Evolutionary conservation across 2,888 invertebrate genomes (phyloP).

Genomic region (Ophion obscuratus): DNA sequence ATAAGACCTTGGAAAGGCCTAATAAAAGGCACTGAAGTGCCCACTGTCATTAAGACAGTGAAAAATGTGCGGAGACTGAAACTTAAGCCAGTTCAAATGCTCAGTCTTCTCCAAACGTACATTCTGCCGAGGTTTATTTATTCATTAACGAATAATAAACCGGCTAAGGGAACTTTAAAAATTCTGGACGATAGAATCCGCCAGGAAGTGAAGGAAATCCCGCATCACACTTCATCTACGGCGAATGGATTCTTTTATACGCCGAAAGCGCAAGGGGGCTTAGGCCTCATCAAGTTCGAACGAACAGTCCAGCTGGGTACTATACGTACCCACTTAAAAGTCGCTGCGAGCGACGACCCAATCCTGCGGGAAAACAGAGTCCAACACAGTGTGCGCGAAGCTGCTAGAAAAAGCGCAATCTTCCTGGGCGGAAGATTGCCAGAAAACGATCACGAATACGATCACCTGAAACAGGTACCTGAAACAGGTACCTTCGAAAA

Average conservation of each 20-base stretch:
- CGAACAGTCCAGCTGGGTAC: background rate
- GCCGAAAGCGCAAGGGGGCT: background rate
- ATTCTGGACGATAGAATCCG: constrained; percentile 32
- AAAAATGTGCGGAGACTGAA: constrained; percentile 16
- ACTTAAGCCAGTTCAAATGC: constrained; percentile 46
- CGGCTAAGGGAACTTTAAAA: too few relatives aligned
- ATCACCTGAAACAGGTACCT: background rate
- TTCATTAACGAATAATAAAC: too few relatives aligned
- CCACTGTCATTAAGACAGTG: background rate
- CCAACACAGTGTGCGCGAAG: background rate
- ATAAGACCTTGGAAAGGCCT: constrained; percentile 44
- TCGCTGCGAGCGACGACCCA: background rate
- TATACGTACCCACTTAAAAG: background rate
- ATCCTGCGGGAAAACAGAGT: too few relatives aligned
- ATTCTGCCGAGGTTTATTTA: too few relatives aligned
- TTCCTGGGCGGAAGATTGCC: background rate
- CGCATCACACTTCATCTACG: constrained; percentile 35
- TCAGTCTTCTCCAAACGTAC: constrained; percentile 36
- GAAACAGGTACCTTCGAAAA: background rate
- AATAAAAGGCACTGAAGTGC: constrained; percentile 27
- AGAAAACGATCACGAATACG: background rate
- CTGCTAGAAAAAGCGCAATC: background rate
- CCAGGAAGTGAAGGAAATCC: constrained; percentile 36
- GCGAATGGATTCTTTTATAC: constrained; percentile 41
- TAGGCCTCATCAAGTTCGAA: constrained; percentile 28